Base-by-base conservation (phyloP, 2,888 invertebrate genomes). In the Sussaba pulchella region DNA sequence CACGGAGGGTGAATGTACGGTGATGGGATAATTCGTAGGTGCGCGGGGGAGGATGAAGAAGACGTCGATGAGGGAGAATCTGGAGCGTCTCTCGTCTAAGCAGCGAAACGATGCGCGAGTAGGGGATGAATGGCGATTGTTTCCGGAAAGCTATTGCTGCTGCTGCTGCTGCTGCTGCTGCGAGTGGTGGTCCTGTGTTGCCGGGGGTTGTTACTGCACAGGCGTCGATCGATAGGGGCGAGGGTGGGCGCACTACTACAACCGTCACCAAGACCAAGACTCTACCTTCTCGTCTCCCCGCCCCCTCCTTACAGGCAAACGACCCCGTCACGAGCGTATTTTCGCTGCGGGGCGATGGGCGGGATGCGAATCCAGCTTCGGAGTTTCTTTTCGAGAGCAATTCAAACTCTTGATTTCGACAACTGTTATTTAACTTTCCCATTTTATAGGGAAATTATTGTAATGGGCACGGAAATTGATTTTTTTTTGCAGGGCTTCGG, bases 71-170 rank as follows among this genome's bases (percentile, higher is more conserved):
- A 57, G 57, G 17, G 24, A 61, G 21, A 21, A 41, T 50, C 24
- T 8, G 19, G 54, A 59, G 50, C 36, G 10, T 43, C 21, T 14
- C 70, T 19, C 19, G 61, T 39, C 39, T 50, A 10, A 94, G 92
- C 97, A 96, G 63, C 24, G 78, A 71, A 78, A 85, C 80, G 67
- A 63, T 75, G 47, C 63, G 63, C 52, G 80, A 81, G 72, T 76
- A 61, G 72, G 74, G 72, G 83, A 83, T 85, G 83, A 84, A 85
- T 84, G 83, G 82, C 84, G 85, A 88, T 88, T 87, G 82, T 82
- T 85, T 84, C 80, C 83, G 82, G 84, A 84, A 64, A 83, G 73
- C 84, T 78, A 73, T 76, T 81, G 75, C 31, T 10, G 57, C 9
- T 31, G 12, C 26, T 26, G 26, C 14, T 52, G 52, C 12, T 78